Conservation (phyloP, 2,888 invertebrate genomes). For the Mesorhabditis spiculigera region DNA sequence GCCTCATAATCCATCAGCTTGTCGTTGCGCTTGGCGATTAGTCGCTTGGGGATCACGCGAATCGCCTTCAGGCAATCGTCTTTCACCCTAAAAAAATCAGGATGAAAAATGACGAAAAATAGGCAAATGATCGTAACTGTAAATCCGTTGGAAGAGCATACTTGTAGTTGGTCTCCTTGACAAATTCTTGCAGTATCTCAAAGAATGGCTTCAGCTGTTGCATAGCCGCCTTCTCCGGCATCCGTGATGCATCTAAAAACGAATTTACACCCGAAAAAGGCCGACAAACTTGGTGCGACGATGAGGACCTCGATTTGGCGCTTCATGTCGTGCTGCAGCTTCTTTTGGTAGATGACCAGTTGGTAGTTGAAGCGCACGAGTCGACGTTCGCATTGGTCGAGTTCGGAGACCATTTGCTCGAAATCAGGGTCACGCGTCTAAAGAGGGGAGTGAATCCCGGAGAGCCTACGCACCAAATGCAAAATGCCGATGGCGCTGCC, state of each 20-base stretch:
- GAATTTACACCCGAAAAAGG: too few species aligned
- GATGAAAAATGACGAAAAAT: too few species aligned
- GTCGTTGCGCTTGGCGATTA: constrained; percentile 13
- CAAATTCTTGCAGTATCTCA: constrained; percentile 4
- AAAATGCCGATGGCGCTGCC: constrained; percentile 45
- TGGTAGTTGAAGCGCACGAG: constrained; percentile 41
- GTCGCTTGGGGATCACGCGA: constrained; percentile 37
- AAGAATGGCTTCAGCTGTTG: constrained; percentile 2
- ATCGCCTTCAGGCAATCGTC: constrained; percentile 38
- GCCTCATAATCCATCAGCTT: constrained; percentile 7
- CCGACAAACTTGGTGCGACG: background rate
- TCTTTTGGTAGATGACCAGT: constrained; percentile 29
- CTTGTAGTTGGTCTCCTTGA: constrained; percentile 1
- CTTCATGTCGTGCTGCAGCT: background rate
- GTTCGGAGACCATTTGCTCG: constrained; percentile 33
- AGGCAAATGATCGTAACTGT: too few species aligned
- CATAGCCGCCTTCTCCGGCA: constrained; percentile 2
- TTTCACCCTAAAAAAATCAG: constrained; percentile 23
- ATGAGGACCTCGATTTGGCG: constrained; percentile 1
- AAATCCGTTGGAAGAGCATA: background rate
- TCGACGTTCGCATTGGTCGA: constrained; percentile 43
- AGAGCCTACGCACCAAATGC: constrained; percentile 26
- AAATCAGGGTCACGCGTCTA: constrained; percentile 42
- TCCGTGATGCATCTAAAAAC: background rate
- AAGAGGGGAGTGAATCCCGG: too few species aligned